Conservation (phyloP, 37 sponge, comb jelly and placozoan genomes). For the Geodia barretti region DNA sequence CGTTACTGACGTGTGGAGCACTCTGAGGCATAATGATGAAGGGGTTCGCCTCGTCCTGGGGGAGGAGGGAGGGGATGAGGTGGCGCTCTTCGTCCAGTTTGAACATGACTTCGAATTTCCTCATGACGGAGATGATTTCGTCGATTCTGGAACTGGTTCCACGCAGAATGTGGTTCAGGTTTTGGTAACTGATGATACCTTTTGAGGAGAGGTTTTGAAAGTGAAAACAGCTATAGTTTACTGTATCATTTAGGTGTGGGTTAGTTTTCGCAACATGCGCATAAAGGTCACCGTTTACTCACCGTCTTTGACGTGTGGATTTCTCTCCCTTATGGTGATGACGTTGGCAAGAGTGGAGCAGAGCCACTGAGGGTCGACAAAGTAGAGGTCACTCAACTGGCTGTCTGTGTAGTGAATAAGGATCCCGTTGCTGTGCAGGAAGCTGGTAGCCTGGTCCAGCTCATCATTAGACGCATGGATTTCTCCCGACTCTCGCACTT, state of each 20-base stretch:
- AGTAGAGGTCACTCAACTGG: slow-evolving; percentile 69
- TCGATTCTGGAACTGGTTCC: neutral
- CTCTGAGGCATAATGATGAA: slow-evolving; percentile 25
- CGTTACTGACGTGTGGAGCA: neutral
- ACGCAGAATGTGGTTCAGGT: slow-evolving; percentile 34
- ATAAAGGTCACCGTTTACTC: too few species aligned
- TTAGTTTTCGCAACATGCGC: too few species aligned
- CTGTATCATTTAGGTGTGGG: too few species aligned
- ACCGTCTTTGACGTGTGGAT: slow-evolving; percentile 68
- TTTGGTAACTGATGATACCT: slow-evolving; percentile 58
- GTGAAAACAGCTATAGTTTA: too few species aligned
- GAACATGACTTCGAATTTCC: slow-evolving; percentile 82
- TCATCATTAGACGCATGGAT: slow-evolving; percentile 28
- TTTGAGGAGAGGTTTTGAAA: neutral
- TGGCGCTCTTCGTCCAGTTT: slow-evolving; percentile 44
- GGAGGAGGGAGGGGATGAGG: slow-evolving; percentile 86
- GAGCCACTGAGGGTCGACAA: slow-evolving; percentile 88
- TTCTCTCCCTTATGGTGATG: slow-evolving; percentile 46
- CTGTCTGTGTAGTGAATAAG: slow-evolving; percentile 75
- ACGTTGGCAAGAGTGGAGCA: slow-evolving; percentile 69
- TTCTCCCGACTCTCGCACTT: neutral
- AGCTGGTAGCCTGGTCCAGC: slow-evolving; percentile 69
- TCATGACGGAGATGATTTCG: slow-evolving; percentile 67
- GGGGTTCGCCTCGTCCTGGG: slow-evolving; percentile 35
- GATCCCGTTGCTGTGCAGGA: slow-evolving; percentile 85